Evolutionary conservation across 2,797 vertebrate species (phyloP).

Genomic region (Diglossa cyanea): DNA sequence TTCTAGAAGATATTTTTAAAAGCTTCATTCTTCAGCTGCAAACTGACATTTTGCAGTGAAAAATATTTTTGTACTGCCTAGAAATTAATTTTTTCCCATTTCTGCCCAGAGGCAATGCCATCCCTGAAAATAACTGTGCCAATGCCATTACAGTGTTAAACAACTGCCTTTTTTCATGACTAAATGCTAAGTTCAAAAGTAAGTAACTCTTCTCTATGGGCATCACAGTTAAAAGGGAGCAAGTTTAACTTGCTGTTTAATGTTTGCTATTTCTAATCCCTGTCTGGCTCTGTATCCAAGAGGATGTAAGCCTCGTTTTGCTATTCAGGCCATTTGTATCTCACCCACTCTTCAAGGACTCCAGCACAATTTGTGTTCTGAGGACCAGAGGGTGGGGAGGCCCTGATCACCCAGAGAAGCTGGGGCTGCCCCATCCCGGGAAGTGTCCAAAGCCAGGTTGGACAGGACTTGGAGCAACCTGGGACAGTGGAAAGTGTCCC

Average conservation of each 20-base stretch:
- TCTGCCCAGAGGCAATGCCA: neutral
- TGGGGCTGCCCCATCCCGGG: neutral
- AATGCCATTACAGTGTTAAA: neutral
- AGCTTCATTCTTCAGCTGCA: neutral
- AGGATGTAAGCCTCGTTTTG: neutral
- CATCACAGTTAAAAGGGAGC: neutral
- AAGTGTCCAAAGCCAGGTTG: neutral
- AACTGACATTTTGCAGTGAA: slow-evolving; percentile 8
- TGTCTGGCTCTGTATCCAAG: neutral
- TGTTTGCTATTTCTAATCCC: neutral
- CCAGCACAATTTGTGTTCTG: neutral
- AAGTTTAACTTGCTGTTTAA: neutral
- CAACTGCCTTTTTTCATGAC: neutral
- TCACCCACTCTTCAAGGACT: neutral
- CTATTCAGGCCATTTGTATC: neutral
- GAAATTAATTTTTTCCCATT: slow-evolving; percentile 24
- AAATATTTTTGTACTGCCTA: slow-evolving; percentile 1
- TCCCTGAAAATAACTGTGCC: neutral
- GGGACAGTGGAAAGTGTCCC: neutral
- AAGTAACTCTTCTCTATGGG: neutral
- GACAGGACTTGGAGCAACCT: accelerated
- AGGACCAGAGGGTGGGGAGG: neutral
- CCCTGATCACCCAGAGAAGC: neutral
- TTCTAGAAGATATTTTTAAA: slow-evolving; percentile 8
- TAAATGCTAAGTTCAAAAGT: neutral